Conservation (phyloP, 2,113 vertebrate species). For the Upupa epops region DNA sequence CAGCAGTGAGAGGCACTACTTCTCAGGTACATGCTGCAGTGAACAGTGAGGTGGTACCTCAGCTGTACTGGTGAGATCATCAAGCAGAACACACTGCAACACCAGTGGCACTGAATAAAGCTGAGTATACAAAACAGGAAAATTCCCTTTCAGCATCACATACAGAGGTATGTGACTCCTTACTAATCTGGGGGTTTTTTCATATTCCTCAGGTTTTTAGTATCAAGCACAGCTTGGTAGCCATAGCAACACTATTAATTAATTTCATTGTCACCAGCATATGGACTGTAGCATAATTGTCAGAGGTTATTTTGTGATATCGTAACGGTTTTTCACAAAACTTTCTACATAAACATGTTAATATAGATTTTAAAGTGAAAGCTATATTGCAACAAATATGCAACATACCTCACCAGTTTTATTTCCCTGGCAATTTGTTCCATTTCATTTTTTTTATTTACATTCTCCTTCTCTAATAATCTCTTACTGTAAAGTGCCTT, state of each 20-base stretch:
- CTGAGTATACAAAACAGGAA: conserved; percentile 7
- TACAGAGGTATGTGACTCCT: neutral
- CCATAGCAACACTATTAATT: conserved; percentile 47
- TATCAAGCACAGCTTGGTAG: conserved; percentile 16
- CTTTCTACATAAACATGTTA: neutral
- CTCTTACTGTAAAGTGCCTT: neutral
- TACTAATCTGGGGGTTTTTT: neutral
- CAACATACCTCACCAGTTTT: neutral
- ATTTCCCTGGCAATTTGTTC: neutral
- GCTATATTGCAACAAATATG: neutral
- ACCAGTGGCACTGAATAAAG: neutral
- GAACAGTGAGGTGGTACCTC: neutral
- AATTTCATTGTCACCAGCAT: neutral
- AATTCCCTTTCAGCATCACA: neutral
- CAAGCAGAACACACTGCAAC: neutral
- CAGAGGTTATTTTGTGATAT: neutral
- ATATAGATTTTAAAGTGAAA: neutral
- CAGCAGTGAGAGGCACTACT: neutral
- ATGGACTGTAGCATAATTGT: neutral
- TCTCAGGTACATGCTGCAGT: neutral
- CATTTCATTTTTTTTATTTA: neutral
- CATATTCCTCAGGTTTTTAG: conserved; percentile 19
- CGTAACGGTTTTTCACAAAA: neutral
- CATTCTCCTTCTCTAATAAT: neutral
- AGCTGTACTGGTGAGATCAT: neutral